Evolutionary conservation across 2,113 vertebrate species (phyloP).

Genomic region (Vombatus ursinus): DNA sequence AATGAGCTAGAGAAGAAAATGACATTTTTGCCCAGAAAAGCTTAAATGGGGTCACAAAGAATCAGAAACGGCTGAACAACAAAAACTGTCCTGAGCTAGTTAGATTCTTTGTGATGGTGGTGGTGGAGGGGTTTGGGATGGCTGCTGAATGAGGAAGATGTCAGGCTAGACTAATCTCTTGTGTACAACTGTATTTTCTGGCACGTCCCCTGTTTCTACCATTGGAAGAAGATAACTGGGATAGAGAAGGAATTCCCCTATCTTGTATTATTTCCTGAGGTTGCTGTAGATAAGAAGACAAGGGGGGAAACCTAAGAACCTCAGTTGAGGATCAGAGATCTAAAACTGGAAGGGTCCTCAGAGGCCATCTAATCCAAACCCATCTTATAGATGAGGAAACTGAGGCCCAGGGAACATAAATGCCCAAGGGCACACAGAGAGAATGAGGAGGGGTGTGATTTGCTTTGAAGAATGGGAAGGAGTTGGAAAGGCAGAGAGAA

Average conservation of each 20-base stretch:
- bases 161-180: neutral
- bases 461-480: neutral
- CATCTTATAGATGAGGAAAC: neutral
- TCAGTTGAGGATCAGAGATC: neutral
- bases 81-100: neutral
- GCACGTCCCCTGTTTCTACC: neutral
- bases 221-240: neutral
- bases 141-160: neutral
- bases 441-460: neutral
- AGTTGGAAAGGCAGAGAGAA: neutral
- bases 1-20: neutral
- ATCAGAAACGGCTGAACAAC: neutral
- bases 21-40: neutral
- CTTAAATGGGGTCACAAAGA: neutral
- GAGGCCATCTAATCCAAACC: neutral
- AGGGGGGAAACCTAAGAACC: neutral
- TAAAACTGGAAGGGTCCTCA: neutral
- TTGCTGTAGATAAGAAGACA: neutral
- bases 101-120: neutral
- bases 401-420: neutral
- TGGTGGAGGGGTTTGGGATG: neutral
- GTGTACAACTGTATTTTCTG: neutral
- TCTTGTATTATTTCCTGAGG: neutral
- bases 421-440: neutral
- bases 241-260: neutral